Base-by-base conservation (phyloP, 92 coral and sea anemone genomes). In the Heliopora coerulea region DNA sequence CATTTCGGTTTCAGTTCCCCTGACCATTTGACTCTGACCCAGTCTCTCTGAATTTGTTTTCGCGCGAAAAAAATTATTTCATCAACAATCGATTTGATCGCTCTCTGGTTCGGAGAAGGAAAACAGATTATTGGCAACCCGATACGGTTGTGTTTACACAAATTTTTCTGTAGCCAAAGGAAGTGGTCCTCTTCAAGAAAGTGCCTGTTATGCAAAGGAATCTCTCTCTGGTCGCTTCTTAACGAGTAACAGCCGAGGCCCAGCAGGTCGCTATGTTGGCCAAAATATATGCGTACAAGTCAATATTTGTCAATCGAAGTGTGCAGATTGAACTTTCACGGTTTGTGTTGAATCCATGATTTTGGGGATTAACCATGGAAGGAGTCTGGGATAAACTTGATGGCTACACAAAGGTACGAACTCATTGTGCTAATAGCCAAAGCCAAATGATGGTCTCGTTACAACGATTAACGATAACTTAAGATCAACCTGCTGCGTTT, bases 341-440 rank as follows among this genome's bases (percentile, higher is more conserved):
- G 19, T 39, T 64, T 39, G 54, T 15, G 40, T 61, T 31, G 39
- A 21, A 61, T 61, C 24, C 42, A 27, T 66, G 39, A 31, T 18
- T 44, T 44, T 17, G 42, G 19, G 27, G 31, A 33, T 31, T 1
- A 8, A 14, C 28, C 20, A 66, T 66, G 73, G 73, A 44, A 28
- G 73, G 52, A 14, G 33, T 66, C n/a, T 66, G 73, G 73, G 73
- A 66, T 66, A 66, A 66, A 66, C 35, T 66, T 0, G 73, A 66
- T 57, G 23, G 57, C 19, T 66, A 67, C 35, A 67, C 74, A 25
- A 48, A 67, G 73, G 73, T 66, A 15, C 23, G 73, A 24, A 8
- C 3, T 48, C 15, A 7, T 46, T 46, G 2, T 15, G 7, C 14
- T 37, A 6, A 8, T 46, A 46, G 52, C 12, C n/a, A 15, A 46